Conservation (phyloP, 2,797 vertebrate genomes). For the Cyprinodon diabolis region DNA sequence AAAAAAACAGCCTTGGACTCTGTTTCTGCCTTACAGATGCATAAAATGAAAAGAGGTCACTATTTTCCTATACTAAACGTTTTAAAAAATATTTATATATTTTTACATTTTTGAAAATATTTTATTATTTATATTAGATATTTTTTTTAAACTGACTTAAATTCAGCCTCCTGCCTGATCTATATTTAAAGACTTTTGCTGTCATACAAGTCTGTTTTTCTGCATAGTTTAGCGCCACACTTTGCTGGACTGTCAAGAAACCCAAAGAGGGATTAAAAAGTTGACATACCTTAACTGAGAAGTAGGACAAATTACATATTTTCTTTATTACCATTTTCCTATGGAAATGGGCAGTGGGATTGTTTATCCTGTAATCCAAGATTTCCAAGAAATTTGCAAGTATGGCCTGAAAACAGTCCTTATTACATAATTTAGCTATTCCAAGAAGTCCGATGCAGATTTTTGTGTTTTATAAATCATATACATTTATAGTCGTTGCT, state of each 20-base stretch:
- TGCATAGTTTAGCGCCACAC: conserved; percentile 50
- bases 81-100: not conserved
- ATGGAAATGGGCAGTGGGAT: conserved; percentile 62
- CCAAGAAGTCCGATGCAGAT: not conserved
- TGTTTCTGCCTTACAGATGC: conserved; percentile 17
- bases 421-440: not conserved
- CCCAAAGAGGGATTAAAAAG: conserved; percentile 73
- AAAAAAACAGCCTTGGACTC: conserved; percentile 53
- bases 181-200: conserved; percentile 35
- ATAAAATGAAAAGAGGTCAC: conserved; percentile 8
- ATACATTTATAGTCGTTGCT: not conserved
- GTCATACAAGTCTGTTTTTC: conserved; percentile 68
- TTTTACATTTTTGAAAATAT: conserved; percentile 4
- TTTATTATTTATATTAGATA: conserved; percentile 40
- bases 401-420: conserved; percentile 6
- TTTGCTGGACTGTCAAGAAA: conserved; percentile 48
- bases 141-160: conserved; percentile 40
- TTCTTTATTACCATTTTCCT: conserved; percentile 78
- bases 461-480: not conserved
- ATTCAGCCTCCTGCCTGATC: conserved; percentile 15
- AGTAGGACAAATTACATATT: conserved; percentile 82
- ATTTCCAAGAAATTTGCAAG: conserved; percentile 17
- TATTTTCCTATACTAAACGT: not conserved
- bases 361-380: not conserved
- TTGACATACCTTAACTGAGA: conserved; percentile 80